Evolutionary conservation across 2,888 invertebrate species (phyloP).

Genomic region (Eupithecia inturbata): DNA sequence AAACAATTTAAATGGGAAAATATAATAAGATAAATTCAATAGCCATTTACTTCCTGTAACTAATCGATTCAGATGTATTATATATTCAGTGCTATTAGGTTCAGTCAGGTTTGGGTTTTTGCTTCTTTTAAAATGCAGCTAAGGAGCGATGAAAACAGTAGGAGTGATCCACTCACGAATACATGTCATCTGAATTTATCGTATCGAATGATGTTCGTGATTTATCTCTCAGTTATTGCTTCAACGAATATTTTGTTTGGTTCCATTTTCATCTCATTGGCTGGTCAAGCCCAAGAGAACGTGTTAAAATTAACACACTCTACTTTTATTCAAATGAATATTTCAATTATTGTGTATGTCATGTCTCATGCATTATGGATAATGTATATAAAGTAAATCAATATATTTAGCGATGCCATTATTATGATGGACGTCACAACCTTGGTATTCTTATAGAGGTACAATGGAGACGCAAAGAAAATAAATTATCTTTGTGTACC

Average conservation of each 20-base stretch:
- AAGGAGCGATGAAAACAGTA: too few species aligned
- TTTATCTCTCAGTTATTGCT: neutral
- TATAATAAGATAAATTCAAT: too few species aligned
- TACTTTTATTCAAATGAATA: constrained; percentile 13
- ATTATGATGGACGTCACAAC: constrained; percentile 11
- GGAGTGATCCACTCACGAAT: too few species aligned
- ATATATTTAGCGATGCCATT: constrained; percentile 16
- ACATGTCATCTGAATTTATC: too few species aligned
- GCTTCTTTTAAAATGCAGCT: too few species aligned
- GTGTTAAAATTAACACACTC: neutral
- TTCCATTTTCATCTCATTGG: neutral
- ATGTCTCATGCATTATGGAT: constrained; percentile 22
- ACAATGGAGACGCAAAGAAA: neutral
- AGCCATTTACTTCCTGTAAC: neutral
- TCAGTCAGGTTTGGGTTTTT: too few species aligned
- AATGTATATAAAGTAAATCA: constrained; percentile 26
- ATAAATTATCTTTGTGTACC: neutral
- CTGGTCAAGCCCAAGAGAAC: neutral
- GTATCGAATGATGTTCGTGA: too few species aligned
- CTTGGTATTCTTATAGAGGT: constrained; percentile 5
- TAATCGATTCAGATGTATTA: too few species aligned
- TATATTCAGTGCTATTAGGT: too few species aligned
- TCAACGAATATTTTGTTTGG: neutral
- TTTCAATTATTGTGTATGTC: constrained; percentile 14
- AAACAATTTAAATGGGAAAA: too few species aligned